A percentile compares a stretch with the other conserved stretches of the same genome.
phyloP scores from a whole-genome alignment of 1,140 invertebrate species.

The Neodiprion lecontei region DNA sequence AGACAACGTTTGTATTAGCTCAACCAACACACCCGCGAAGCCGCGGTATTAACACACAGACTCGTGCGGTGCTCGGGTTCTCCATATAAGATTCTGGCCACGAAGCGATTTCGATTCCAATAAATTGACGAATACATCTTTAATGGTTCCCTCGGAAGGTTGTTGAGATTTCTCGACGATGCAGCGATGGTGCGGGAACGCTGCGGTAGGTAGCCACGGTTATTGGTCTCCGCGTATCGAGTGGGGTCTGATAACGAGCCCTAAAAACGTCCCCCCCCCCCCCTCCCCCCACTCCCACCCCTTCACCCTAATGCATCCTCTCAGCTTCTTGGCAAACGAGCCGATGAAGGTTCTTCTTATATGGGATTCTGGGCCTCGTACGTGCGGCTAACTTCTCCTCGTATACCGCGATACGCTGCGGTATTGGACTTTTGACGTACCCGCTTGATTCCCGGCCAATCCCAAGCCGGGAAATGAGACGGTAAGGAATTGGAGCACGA shows the following conservation, averaged over 20 bases:
- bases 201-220: slow-evolving; percentile 6
- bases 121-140: slow-evolving; percentile 6
- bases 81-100: not conserved
- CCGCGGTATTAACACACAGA: not conserved
- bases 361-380: not conserved
- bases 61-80: not conserved
- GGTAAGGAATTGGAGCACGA: not conserved
- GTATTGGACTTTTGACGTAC: not conserved
- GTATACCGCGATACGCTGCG: not conserved
- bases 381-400: not conserved
- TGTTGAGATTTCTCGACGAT: slow-evolving; percentile 3
- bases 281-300: not conserved
- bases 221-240: not conserved
- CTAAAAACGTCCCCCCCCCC: not conserved
- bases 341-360: not conserved
- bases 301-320: not conserved
- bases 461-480: not conserved
- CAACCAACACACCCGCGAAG: not conserved
- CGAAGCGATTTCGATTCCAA: slow-evolving; percentile 5
- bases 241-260: not conserved
- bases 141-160: slow-evolving; percentile 1
- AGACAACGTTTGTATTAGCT: not conserved
- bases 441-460: not conserved
- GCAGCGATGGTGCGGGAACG: not conserved
- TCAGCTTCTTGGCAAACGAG: not conserved